Percentiles rank a stretch among this genome's conserved stretches.
Evolutionary conservation across 2,888 invertebrate species (phyloP).

Genomic region (Eucriotettix oculatus): DNA sequence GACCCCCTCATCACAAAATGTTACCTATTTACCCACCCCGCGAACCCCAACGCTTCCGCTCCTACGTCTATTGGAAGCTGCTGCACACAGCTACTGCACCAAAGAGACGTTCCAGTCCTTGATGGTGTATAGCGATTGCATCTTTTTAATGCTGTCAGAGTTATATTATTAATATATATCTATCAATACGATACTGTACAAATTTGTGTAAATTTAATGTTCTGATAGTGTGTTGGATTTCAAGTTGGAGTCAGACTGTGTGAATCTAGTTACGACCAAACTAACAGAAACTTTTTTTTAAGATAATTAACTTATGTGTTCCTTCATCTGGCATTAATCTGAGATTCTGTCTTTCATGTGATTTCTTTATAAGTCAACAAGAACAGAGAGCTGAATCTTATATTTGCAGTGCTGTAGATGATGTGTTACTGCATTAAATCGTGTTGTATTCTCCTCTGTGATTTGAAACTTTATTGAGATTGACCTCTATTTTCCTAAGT

Average conservation of each 20-base stretch:
- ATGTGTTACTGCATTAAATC: background rate
- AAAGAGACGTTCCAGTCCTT: background rate
- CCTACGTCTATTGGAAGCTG: slow-evolving; percentile 10
- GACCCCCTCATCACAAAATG: slow-evolving; percentile 22
- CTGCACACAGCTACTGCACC: slow-evolving; percentile 3
- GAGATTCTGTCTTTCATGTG: slow-evolving; percentile 1
- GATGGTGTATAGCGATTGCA: background rate
- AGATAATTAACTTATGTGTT: background rate
- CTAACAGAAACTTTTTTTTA: background rate
- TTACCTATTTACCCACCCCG: slow-evolving; percentile 6
- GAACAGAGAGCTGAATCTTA: background rate
- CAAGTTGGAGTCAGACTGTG: background rate
- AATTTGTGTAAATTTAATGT: slow-evolving; percentile 8
- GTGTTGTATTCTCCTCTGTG: background rate
- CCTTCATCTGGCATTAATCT: background rate
- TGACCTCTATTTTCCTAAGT: background rate
- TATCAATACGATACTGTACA: slow-evolving; percentile 8
- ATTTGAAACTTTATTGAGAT: background rate
- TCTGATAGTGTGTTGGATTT: slow-evolving; percentile 4
- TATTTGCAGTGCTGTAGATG: background rate
- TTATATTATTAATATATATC: slow-evolving; percentile 4
- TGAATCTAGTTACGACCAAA: slow-evolving; percentile 1
- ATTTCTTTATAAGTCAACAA: background rate
- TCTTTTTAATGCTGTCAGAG: background rate
- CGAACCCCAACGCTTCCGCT: slow-evolving; percentile 8